Evolutionary conservation across 2,888 invertebrate species (phyloP), one percentile per base, ranked within the genome.

Genomic region (Andrena hattorfiana): DNA sequence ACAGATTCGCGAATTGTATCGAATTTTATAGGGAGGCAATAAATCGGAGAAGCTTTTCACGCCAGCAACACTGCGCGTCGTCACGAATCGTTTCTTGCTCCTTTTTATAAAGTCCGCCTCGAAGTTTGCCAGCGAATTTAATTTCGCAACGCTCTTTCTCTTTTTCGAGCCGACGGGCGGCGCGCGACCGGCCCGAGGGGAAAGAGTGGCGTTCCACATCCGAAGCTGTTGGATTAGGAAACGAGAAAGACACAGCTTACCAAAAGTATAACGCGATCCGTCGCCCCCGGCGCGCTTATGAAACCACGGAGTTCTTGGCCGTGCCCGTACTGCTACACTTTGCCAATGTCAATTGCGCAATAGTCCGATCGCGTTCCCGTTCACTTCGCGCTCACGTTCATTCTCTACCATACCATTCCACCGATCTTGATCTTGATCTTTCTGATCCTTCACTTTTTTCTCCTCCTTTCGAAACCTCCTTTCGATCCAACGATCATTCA

Each of bases 291-390:
- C 63, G 4, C 28, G 13, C 72, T 71, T 85, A 23, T 59, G 83
- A 83, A 83, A 83, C 67, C 51, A 6, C 63, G 8, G 68, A 83
- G 83, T 54, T 76, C 69, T 77, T 77, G 49, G 87, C 87, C 49
- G 78, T 79, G 54, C 77, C n/a, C 77, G 59, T 26, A 20, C 59
- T 82, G 76, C 2, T 83, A 80, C 35, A 81, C 68, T 72, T 89
- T 84, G 64, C 83, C 78, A 62, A 84, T 84, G 75, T 83, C 73
- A 63, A 81, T 88, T 69, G 85, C 81, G 71, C 81, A 83, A 28
- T 13, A 30, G 71, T 32, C 73, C 13, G 69, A 69, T 74, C 42
- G 23, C 69, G 20, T 69, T 59, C 32, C 71, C 76, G 20, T 62
- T 79, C 69, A 56, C 77, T 77, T 77, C 20, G 30, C 10, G 30